phyloP scores from a whole-genome alignment of 2,888 invertebrate species.

The Microctonus brassicae region DNA sequence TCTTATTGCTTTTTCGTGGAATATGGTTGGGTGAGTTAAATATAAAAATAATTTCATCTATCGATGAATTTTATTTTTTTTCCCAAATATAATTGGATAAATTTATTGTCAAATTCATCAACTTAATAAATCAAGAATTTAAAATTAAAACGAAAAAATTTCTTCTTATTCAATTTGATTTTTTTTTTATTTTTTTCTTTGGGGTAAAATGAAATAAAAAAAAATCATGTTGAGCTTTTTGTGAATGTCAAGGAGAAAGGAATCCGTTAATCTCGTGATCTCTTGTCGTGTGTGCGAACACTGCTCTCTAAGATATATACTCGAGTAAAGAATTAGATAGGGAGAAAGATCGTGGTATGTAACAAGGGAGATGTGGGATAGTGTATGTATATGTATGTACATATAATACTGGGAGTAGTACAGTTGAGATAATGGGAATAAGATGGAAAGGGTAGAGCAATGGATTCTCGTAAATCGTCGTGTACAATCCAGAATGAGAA shows the following conservation, averaged over 20 bases:
- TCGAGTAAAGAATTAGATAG: neutral
- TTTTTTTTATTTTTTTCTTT: no score
- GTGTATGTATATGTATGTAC: neutral
- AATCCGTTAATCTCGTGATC: slow-evolving; percentile 1
- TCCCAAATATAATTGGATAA: neutral
- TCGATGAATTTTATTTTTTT: neutral
- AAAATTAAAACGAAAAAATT: no score
- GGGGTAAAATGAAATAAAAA: neutral
- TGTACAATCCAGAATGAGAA: neutral
- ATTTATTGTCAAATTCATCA: neutral
- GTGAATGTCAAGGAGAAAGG: neutral
- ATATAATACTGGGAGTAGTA: neutral
- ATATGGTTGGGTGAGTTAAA: neutral
- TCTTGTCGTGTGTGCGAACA: neutral
- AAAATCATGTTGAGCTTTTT: neutral
- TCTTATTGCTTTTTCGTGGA: slow-evolving; percentile 13
- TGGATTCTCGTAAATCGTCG: neutral
- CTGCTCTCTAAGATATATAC: neutral
- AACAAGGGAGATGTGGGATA: neutral
- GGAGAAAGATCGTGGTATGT: neutral
- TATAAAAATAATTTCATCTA: neutral
- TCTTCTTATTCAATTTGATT: no score
- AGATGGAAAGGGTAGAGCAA: neutral
- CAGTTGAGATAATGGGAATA: neutral
- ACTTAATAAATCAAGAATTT: neutral